A percentile compares a stretch with the other conserved stretches of the same genome.
phyloP scores from a whole-genome alignment of 2,113 vertebrate species.

The Microtus pennsylvanicus region DNA sequence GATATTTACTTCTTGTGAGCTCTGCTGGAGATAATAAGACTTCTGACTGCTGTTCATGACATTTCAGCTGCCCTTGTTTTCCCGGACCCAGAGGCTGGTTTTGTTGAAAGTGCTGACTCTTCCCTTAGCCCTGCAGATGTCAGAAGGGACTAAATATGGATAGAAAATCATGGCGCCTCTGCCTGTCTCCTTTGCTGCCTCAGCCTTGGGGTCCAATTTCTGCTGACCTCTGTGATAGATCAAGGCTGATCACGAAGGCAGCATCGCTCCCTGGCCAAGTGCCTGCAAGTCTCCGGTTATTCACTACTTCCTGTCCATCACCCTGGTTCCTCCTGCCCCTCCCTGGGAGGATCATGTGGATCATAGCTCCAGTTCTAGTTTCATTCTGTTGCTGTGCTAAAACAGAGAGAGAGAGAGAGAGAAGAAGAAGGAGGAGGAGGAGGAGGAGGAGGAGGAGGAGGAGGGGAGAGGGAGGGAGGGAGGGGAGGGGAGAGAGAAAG shows the following conservation, averaged over 20 bases:
- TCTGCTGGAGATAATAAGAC: neutral
- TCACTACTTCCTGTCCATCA: neutral
- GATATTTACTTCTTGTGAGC: neutral
- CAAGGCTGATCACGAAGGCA: neutral
- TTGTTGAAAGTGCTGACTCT: neutral
- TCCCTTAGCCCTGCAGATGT: neutral
- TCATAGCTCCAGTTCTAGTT: neutral
- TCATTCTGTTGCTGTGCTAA: neutral
- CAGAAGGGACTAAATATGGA: neutral
- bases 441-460: too few species aligned
- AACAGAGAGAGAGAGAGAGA: neutral
- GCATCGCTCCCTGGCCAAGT: neutral
- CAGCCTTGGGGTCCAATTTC: neutral
- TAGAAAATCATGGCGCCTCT: neutral
- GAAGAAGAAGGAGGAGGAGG: too few species aligned
- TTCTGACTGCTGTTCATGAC: neutral
- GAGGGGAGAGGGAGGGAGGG: too few species aligned
- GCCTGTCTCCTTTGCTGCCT: neutral
- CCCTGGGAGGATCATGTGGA: neutral
- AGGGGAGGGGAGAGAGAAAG: too few species aligned
- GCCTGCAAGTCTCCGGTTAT: neutral
- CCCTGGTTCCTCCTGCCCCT: neutral
- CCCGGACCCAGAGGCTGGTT: neutral
- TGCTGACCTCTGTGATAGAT: neutral
- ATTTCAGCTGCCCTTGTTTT: neutral